Evolutionary conservation across 1,140 invertebrate genomes (phyloP).

Genomic region (Leucophenga varia): DNA sequence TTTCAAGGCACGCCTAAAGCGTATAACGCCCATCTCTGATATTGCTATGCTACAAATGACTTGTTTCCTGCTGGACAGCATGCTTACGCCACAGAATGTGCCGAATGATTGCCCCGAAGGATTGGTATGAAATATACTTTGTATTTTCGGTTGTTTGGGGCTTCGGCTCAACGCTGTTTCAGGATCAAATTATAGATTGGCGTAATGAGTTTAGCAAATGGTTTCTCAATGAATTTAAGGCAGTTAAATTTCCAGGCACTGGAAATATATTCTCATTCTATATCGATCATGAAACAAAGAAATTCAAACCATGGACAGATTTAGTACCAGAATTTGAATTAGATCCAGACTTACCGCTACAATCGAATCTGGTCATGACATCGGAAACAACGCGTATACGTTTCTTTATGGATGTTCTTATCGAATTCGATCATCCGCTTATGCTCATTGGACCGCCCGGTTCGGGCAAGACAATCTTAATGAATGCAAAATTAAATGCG

Average conservation of each 20-base stretch:
- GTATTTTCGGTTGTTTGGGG: conserved; percentile 89
- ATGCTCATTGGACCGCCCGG: conserved; percentile 91
- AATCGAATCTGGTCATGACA: conserved; percentile 81
- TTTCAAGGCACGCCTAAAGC: conserved; percentile 77
- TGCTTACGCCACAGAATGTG: conserved; percentile 77
- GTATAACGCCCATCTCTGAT: conserved; percentile 87
- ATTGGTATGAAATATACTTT: conserved; percentile 93
- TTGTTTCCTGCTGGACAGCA: conserved; percentile 83
- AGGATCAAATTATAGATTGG: conserved; percentile 87
- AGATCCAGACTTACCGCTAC: conserved; percentile 85
- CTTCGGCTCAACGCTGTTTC: conserved; percentile 86
- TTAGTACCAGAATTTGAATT: conserved; percentile 77
- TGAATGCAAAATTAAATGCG: conserved; percentile 75
- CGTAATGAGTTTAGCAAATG: conserved; percentile 79
- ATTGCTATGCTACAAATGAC: conserved; percentile 87
- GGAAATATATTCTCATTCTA: conserved; percentile 87
- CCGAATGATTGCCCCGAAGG: conserved; percentile 86
- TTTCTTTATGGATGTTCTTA: conserved; percentile 85
- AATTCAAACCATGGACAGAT: conserved; percentile 84
- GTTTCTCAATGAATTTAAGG: conserved; percentile 87
- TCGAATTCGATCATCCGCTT: conserved; percentile 76
- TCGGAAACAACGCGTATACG: conserved; percentile 82
- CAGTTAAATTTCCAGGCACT: conserved; percentile 79
- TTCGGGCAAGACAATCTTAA: conserved; percentile 82
- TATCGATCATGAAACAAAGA: conserved; percentile 82